Conservation (phyloP, 2,113 vertebrate genomes). For the Nothocercus nigrocapillus region DNA sequence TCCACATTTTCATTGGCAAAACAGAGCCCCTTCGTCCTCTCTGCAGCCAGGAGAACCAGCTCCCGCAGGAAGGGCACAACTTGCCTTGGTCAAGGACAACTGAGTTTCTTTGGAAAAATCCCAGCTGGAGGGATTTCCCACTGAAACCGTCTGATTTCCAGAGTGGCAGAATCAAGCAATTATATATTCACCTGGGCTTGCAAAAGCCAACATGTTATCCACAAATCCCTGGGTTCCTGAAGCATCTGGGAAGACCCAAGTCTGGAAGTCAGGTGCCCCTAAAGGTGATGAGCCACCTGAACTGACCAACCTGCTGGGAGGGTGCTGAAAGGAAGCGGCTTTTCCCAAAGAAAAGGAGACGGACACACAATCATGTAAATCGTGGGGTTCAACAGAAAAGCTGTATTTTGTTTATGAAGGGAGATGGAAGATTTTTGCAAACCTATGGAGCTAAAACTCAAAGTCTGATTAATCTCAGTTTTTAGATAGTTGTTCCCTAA, state of each 20-base stretch:
- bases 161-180: too few species aligned
- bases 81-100: neutral
- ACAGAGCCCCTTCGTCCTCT: too few species aligned
- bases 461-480: neutral
- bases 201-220: neutral
- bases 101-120: too few species aligned
- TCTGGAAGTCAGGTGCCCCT: accelerated
- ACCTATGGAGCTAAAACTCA: neutral
- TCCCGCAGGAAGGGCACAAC: neutral
- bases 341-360: neutral
- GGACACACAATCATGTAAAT: neutral
- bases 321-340: neutral
- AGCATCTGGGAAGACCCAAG: neutral
- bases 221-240: neutral
- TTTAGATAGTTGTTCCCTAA: neutral
- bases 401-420: neutral
- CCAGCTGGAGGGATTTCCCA: too few species aligned
- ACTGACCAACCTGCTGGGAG: neutral
- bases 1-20: too few species aligned
- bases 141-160: neutral
- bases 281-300: neutral
- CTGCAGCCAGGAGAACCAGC: too few species aligned
- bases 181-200: too few species aligned
- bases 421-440: neutral
- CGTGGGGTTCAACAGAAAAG: neutral